Evolutionary conservation across 2,797 vertebrate species (phyloP).

Genomic region (Pipistrellus nathusii): DNA sequence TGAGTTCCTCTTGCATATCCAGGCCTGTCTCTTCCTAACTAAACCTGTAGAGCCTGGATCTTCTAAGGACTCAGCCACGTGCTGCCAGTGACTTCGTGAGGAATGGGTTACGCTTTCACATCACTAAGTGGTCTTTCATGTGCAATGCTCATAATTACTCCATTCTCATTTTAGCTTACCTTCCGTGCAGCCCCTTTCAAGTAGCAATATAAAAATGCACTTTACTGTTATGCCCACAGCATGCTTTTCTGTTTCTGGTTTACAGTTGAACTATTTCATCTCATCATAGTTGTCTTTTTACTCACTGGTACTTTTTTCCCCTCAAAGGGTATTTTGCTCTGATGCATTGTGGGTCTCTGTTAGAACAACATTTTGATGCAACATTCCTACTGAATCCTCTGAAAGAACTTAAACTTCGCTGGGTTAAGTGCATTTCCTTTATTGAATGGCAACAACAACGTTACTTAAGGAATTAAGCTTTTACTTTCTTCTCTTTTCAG

Average conservation of each 20-base stretch:
- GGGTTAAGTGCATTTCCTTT: slow-evolving; percentile 78
- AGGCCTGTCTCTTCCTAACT: not conserved
- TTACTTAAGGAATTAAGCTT: slow-evolving; percentile 82
- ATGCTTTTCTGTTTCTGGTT: slow-evolving; percentile 58
- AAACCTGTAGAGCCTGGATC: not conserved
- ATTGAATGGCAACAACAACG: slow-evolving; percentile 64
- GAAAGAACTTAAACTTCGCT: slow-evolving; percentile 65
- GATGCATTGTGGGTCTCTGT: slow-evolving; percentile 82
- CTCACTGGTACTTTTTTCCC: slow-evolving; percentile 85
- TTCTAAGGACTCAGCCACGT: not conserved
- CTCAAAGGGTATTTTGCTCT: slow-evolving; percentile 78
- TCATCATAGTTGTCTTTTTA: slow-evolving; percentile 85
- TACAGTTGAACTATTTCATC: slow-evolving; percentile 79
- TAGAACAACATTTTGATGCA: slow-evolving; percentile 89
- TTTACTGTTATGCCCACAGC: slow-evolving; percentile 54
- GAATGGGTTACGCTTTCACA: not conserved
- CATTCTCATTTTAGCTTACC: slow-evolving; percentile 48
- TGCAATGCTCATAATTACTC: slow-evolving; percentile 50
- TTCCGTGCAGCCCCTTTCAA: slow-evolving; percentile 39
- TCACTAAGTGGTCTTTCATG: slow-evolving; percentile 45
- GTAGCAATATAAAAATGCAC: not conserved
- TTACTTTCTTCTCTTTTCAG: slow-evolving; percentile 79
- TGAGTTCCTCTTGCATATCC: not conserved
- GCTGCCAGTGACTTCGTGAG: slow-evolving; percentile 22
- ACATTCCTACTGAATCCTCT: slow-evolving; percentile 86